phyloP scores from a whole-genome alignment of 2,113 vertebrate species.

The Oreocharis arfaki region DNA sequence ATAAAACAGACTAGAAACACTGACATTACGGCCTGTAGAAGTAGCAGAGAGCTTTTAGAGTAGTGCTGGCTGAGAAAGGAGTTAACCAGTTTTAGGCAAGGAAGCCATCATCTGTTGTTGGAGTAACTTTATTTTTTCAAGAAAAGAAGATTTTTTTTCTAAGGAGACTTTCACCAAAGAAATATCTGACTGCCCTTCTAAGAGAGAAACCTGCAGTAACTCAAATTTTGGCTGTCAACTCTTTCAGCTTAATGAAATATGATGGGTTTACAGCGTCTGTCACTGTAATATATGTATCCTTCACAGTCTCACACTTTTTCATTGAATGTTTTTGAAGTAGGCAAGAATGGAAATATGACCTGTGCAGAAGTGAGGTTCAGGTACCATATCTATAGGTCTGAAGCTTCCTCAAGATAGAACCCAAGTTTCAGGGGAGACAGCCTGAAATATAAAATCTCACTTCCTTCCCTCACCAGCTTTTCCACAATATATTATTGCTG shows the following conservation, averaged over 20 bases:
- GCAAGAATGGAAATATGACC: background rate
- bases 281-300: background rate
- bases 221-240: background rate
- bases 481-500: background rate
- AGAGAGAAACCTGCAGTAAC: background rate
- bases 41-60: background rate
- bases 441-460: background rate
- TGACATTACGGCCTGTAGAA: background rate
- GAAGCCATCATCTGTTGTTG: background rate
- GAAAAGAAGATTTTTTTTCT: background rate
- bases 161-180: background rate
- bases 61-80: background rate
- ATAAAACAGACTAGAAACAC: background rate
- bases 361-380: background rate
- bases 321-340: background rate
- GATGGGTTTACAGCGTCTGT: background rate
- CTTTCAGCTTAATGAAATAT: background rate
- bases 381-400: fast-evolving
- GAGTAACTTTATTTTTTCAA: background rate
- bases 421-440: background rate
- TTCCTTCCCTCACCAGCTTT: background rate
- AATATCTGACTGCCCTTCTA: background rate
- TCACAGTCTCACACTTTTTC: background rate
- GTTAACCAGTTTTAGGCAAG: background rate
- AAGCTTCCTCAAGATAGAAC: background rate